Base-by-base conservation (phyloP, 2,888 invertebrate genomes). In the Microplitis deprimator region DNA sequence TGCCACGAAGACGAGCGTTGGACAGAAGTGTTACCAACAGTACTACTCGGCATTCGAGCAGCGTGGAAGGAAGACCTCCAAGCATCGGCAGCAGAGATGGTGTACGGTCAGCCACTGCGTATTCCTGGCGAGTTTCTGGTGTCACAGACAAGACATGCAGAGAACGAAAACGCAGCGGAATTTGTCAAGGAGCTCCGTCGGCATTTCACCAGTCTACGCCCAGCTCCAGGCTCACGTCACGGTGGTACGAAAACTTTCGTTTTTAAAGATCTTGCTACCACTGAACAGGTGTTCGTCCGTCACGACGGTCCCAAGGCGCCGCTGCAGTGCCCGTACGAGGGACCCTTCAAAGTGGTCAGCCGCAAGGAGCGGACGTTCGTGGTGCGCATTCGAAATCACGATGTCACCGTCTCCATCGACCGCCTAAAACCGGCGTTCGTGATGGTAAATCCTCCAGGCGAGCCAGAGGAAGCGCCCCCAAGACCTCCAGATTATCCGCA, bases 1-100 rank as follows among this genome's bases (percentile, higher is more conserved):
- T 84, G 82, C 72, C 83, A 83, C 74, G 71, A 72, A 7, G 77
- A 68, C 64, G 61, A 72, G 5, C 72, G 76, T n/a, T 85, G 84
- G 84, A 80, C 79, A 0, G 82, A 82, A 64, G 64, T 73, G 1
- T 80, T 85, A 2, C 83, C 86, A 1, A 77, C 79, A 6, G 82
- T 85, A 29, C 77, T 85, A 7, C 76, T 84, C 6, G 84, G 83
- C 17, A 79, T 85, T 17, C 76, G 85, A 60, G 50, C 81, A 10
- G 82, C 83, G 3, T 84, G 84, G n/a, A 72, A 81, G 1, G 82
- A 84, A 0, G 88, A 88, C 38, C 77, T 89, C 6, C 40, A 73
- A 10, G 65, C 82, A 8, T 80, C 85, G 0, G 16, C 84, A 5
- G 84, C 85, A 0, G 83, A 86, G 70, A 71, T 84, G 0, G 81